Evolutionary conservation across 2,113 vertebrate species (phyloP).

Genomic region (Rattus rattus): DNA sequence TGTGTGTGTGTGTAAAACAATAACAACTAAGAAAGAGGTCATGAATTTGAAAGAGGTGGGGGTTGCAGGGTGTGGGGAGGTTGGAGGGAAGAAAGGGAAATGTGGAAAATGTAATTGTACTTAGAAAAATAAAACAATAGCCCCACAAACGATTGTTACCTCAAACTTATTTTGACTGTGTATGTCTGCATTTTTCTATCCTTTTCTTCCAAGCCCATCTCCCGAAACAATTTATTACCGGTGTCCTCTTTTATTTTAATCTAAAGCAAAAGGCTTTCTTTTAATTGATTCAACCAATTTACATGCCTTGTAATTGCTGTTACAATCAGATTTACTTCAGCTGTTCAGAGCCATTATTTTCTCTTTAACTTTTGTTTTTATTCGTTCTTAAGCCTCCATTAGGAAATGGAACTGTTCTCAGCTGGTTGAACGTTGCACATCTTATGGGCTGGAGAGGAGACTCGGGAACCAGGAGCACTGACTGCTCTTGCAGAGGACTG

Average conservation of each 20-base stretch:
- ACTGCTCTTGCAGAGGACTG: not conserved
- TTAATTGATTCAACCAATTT: conserved; percentile 43
- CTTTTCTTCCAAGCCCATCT: not conserved
- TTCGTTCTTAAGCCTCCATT: not conserved
- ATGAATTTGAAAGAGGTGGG: not conserved
- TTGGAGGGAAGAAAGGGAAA: not conserved
- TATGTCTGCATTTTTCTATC: not conserved
- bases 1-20: not conserved
- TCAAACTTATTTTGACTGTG: not conserved
- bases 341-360: not conserved
- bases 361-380: not conserved
- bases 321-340: conserved; percentile 2
- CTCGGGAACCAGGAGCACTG: not conserved
- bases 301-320: not conserved
- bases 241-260: not conserved
- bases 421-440: not conserved
- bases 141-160: not conserved
- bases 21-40: not conserved
- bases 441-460: not conserved
- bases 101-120: not conserved
- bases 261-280: not conserved
- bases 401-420: not conserved
- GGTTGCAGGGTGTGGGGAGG: too few relatives aligned
- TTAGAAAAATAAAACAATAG: not conserved
- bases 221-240: conserved; percentile 7